These are phyloP conservation scores for Pionites leucogaster DNA, from an alignment of 2,113 vertebrate genomes.

Conservation along the genomic window DNA sequence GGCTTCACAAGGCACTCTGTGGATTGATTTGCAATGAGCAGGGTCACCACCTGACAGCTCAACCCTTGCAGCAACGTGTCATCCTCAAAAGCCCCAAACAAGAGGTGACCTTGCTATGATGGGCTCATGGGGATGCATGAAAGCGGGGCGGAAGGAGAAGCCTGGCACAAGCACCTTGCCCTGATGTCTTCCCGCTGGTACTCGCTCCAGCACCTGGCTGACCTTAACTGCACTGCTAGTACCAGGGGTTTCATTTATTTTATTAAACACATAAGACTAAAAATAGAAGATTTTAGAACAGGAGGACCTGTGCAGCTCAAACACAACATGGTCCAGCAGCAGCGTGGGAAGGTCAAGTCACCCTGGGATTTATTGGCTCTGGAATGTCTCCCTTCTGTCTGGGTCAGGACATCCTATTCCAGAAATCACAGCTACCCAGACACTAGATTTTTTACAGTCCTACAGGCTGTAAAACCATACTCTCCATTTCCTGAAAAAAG, in stretches of 20 bases:
- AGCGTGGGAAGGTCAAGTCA: not conserved
- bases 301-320: rapidly evolving
- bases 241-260: not conserved
- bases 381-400: not conserved
- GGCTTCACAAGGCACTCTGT: not conserved
- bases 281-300: not conserved
- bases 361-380: not conserved
- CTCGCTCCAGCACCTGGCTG: not conserved
- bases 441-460: not conserved
- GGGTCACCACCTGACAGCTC: not conserved
- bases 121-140: not conserved
- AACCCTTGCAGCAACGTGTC: not conserved
- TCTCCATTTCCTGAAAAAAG: not conserved
- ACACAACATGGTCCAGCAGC: not conserved
- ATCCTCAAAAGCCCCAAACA: not conserved
- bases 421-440: not conserved
- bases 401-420: not conserved
- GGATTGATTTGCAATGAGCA: not conserved
- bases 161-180: not conserved
- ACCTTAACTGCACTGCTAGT: not conserved
- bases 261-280: not conserved
- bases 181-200: not conserved
- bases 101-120: not conserved
- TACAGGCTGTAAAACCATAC: not conserved
- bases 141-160: not conserved